Conservation (phyloP, 2,888 invertebrate genomes). For the Ypsolopha sequella region DNA sequence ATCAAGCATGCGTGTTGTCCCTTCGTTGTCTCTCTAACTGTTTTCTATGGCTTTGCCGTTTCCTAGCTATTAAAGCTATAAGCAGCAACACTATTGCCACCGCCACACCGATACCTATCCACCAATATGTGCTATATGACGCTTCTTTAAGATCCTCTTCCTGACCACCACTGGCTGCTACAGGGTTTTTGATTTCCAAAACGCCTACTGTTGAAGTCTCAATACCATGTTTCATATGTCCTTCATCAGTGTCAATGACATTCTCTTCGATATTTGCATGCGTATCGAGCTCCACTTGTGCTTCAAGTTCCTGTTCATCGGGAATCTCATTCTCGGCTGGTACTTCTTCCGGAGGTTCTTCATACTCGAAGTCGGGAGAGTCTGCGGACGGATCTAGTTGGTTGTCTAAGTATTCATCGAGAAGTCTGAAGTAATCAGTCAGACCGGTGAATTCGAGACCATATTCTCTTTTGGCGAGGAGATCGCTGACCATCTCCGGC, state of each 20-base stretch:
- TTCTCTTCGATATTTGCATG: constrained; percentile 31
- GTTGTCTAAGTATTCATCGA: constrained; percentile 65
- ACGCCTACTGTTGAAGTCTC: constrained; percentile 62
- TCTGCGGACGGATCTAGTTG: constrained; percentile 46
- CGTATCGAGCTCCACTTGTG: constrained; percentile 16
- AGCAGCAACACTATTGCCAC: constrained; percentile 46
- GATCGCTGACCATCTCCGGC: constrained; percentile 59
- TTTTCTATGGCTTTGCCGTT: constrained; percentile 63
- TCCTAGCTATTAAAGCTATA: constrained; percentile 56
- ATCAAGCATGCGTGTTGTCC: constrained; percentile 58
- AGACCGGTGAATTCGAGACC: constrained; percentile 61
- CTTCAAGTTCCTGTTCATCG: constrained; percentile 9
- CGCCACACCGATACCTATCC: constrained; percentile 62
- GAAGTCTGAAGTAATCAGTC: constrained; percentile 65
- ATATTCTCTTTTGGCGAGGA: constrained; percentile 55
- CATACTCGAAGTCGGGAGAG: constrained; percentile 36
- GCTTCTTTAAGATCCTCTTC: constrained; percentile 40
- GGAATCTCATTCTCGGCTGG: constrained; percentile 1
- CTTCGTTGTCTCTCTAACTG: constrained; percentile 57
- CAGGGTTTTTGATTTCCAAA: constrained; percentile 53
- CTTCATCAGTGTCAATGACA: constrained; percentile 40
- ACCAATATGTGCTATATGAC: constrained; percentile 60
- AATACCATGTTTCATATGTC: constrained; percentile 30
- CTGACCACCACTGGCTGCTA: constrained; percentile 33
- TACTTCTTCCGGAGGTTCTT: constrained; percentile 29